Conservation (phyloP, 2,797 vertebrate genomes). For the Typhlichthys eigenmanni region DNA sequence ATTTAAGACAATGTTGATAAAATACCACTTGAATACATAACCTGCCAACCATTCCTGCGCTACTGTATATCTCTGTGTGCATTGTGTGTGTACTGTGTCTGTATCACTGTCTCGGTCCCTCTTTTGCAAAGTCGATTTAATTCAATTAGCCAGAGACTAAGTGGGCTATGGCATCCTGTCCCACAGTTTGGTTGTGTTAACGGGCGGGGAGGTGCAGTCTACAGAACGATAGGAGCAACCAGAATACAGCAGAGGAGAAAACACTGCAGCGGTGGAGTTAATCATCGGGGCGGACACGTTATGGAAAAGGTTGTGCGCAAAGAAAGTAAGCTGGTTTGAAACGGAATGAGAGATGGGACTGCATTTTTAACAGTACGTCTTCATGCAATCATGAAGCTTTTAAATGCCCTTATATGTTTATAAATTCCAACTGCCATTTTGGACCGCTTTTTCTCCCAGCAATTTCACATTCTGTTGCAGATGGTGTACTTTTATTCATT, state of each 20-base stretch:
- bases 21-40: slow-evolving; percentile 59
- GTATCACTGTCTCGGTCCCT: slow-evolving; percentile 22
- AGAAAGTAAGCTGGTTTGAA: too few relatives aligned
- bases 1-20: slow-evolving; percentile 61
- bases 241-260: slow-evolving; percentile 21
- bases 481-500: too few relatives aligned
- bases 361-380: too few relatives aligned
- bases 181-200: slow-evolving; percentile 66
- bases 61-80: background rate
- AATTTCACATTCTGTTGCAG: too few relatives aligned
- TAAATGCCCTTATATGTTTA: background rate
- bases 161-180: slow-evolving; percentile 55
- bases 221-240: slow-evolving; percentile 41
- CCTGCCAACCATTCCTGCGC: slow-evolving; percentile 44
- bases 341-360: background rate
- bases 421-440: too few relatives aligned
- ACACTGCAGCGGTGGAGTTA: slow-evolving; percentile 33
- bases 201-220: slow-evolving; percentile 43
- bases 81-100: background rate
- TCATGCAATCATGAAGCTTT: background rate
- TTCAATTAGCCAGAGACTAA: slow-evolving; percentile 72
- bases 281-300: slow-evolving; percentile 39
- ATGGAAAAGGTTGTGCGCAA: slow-evolving; percentile 6
- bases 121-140: slow-evolving; percentile 71
- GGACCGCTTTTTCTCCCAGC: too few relatives aligned